Conservation (phyloP, 2,113 vertebrate species). For the Spea bombifrons region DNA sequence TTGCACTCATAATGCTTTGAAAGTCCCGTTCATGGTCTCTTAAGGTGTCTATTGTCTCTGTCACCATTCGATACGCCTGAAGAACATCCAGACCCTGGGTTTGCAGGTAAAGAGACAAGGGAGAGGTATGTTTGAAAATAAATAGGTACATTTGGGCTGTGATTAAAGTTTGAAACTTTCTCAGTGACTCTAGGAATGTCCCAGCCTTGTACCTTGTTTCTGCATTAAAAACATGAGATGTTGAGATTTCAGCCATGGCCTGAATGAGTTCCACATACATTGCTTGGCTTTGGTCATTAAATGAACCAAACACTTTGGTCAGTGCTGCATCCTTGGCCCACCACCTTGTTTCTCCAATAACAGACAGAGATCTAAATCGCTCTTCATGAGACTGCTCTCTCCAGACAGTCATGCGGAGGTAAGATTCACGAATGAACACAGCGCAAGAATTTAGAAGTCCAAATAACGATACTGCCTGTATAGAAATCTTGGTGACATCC, state of each 20-base stretch:
- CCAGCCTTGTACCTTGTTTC: slow-evolving; percentile 17
- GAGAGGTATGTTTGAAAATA: neutral
- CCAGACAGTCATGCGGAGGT: slow-evolving; percentile 2
- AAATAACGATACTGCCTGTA: slow-evolving; percentile 9
- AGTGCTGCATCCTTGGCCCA: slow-evolving; percentile 2
- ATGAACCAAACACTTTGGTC: neutral
- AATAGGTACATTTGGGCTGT: neutral
- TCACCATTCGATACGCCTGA: too few species aligned
- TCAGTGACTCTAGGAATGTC: neutral
- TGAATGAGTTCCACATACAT: neutral
- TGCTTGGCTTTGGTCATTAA: neutral
- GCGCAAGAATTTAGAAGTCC: neutral
- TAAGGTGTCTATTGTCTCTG: too few species aligned
- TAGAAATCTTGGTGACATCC: slow-evolving; percentile 12
- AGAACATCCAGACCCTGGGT: too few species aligned
- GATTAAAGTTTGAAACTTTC: neutral
- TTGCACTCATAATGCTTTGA: too few species aligned
- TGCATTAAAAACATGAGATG: neutral
- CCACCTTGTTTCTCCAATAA: slow-evolving; percentile 7
- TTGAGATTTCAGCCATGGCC: neutral
- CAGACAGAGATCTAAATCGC: neutral
- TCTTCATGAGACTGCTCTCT: neutral
- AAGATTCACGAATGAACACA: neutral
- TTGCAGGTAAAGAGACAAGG: too few species aligned
- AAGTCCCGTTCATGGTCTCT: too few species aligned